Base-by-base conservation (phyloP, 2,113 vertebrate genomes). In the Grallaria varia region DNA sequence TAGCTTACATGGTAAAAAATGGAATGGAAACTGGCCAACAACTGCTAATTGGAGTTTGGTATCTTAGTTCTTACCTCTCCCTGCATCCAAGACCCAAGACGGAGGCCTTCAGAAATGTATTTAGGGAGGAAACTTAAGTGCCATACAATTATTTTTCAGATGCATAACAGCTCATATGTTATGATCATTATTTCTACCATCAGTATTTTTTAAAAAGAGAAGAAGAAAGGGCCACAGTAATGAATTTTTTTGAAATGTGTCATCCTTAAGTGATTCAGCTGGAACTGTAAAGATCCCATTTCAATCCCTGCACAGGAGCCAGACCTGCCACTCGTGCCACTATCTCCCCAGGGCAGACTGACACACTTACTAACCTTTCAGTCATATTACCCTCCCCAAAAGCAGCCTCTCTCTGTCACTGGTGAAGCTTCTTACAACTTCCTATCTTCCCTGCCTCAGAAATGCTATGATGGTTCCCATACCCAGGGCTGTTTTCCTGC, bases 221-320 rank as follows among this genome's bases (percentile, higher is more conserved):
- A n/a, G 21, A 30, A 77, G 25, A 59, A 64, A 37, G 74, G 28
- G 3, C 40, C 30, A 33, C 11, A 18, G n/a, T n/a, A 67, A 52
- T 68, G 30, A 30, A 55, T 63, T 78, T 59, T 67, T 47, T 62
- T 1, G 1, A 52, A 60, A 73, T 25, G 8, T 45, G 25, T 30
- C 1, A 0, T 47, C 28, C 28, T 40, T 1, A 4, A 76, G 23
- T 2, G 5, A 30, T 84, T 75, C 30, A 53, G 25, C 60, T 60
- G 35, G 30, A 80, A 12, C 27, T 52, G 50, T 39, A 15, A 33
- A 87, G 28, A 53, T 37, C 14, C 55, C 27, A 33, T 7, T 72
- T 64, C 60, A 47, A 8, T n/a, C 17, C 30, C 40, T 60, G 39
- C n/a, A 40, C 17, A 10, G 0, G 2, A 60, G 33, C 23, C 35